Evolutionary conservation across 2,888 invertebrate species (phyloP).

Genomic region (Nematopogon swammerdamellus): DNA sequence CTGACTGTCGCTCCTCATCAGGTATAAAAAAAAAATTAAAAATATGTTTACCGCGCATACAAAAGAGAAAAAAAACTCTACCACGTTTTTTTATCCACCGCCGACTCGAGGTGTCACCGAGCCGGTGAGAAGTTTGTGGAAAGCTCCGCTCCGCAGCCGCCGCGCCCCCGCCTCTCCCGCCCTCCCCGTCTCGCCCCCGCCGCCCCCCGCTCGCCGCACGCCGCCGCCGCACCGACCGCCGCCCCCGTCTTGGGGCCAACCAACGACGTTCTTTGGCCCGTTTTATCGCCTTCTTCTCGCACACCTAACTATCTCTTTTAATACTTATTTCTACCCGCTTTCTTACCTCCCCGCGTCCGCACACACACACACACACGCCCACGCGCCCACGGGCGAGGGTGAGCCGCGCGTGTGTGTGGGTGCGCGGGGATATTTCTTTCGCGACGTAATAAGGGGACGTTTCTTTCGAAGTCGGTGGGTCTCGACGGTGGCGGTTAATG

Average conservation of each 20-base stretch:
- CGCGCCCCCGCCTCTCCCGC: conserved; percentile 15
- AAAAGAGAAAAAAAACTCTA: too few species aligned
- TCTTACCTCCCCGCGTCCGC: conserved; percentile 11
- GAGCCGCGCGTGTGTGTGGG: conserved; percentile 35
- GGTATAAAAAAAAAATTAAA: too few species aligned
- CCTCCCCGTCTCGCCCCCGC: conserved; percentile 25
- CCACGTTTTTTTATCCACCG: background rate
- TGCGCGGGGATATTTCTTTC: conserved; percentile 56
- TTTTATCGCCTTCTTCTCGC: conserved; percentile 30
- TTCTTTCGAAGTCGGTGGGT: conserved; percentile 55
- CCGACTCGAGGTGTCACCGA: background rate
- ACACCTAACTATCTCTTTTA: conserved; percentile 54
- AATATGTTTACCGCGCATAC: too few species aligned
- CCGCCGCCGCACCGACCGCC: conserved; percentile 7
- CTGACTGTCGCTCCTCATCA: too few species aligned
- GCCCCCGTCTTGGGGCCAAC: conserved; percentile 14
- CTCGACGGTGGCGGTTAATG: conserved; percentile 51
- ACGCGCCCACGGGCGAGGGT: conserved; percentile 32
- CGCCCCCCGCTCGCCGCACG: conserved; percentile 18
- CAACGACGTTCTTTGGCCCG: conserved; percentile 15
- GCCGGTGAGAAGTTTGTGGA: conserved; percentile 4
- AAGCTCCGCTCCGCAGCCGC: conserved; percentile 11
- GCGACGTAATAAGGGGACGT: conserved; percentile 58
- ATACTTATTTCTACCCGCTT: conserved; percentile 41
- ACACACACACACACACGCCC: conserved; percentile 31